Evolutionary conservation across 1,140 invertebrate genomes (phyloP).

Genomic region (Cepaea nemoralis): DNA sequence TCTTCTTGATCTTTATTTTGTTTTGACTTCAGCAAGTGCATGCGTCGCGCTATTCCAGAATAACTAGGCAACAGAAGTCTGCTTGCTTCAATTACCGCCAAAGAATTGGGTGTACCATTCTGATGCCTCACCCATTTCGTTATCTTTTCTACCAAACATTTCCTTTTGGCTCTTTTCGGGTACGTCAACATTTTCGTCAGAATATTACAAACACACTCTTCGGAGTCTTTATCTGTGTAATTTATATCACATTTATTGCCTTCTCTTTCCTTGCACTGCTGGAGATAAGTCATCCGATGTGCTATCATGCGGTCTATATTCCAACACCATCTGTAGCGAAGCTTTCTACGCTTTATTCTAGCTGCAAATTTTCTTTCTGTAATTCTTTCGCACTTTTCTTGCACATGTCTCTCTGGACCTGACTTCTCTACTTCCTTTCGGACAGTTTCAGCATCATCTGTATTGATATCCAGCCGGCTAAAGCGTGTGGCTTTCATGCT

Average conservation of each 20-base stretch:
- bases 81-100: neutral
- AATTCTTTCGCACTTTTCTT: neutral
- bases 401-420: neutral
- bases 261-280: neutral
- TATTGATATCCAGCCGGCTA: neutral
- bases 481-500: neutral
- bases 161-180: neutral
- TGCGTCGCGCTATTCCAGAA: slow-evolving; percentile 13
- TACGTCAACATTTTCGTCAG: neutral
- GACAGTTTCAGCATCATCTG: neutral
- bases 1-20: neutral
- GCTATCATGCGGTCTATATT: neutral
- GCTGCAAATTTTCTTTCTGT: neutral
- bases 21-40: neutral
- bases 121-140: slow-evolving; percentile 7
- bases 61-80: neutral
- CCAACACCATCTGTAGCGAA: neutral
- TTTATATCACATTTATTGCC: neutral
- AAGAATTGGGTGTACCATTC: neutral
- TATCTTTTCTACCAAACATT: slow-evolving; percentile 1
- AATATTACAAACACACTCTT: slow-evolving; percentile 5
- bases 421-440: neutral
- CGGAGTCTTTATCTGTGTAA: neutral
- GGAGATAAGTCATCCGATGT: neutral
- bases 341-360: neutral